These are phyloP conservation scores for Drosophila anomalata DNA, from an alignment of 2,888 invertebrate genomes.

Conservation along the genomic window DNA sequence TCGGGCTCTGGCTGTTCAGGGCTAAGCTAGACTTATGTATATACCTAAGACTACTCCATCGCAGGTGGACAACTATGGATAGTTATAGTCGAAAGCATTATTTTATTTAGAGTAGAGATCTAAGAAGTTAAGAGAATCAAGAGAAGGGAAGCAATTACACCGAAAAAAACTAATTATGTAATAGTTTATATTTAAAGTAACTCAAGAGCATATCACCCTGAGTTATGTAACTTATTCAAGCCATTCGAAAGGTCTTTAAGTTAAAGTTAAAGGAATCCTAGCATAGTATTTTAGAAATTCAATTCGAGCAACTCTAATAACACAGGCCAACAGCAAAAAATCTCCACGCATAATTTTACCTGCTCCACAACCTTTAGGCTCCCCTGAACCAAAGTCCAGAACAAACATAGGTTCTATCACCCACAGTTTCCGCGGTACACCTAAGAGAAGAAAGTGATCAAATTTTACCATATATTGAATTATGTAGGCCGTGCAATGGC, in stretches of 20 bases:
- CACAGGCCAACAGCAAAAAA: no score
- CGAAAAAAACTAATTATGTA: slow-evolving; percentile 4
- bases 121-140: slow-evolving; percentile 11
- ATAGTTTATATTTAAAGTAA: slow-evolving; percentile 3
- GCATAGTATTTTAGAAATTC: neutral
- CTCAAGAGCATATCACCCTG: neutral
- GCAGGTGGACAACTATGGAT: slow-evolving; percentile 17
- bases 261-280: neutral
- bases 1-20: slow-evolving; percentile 4
- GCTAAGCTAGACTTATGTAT: slow-evolving; percentile 26
- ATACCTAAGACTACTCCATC: slow-evolving; percentile 43
- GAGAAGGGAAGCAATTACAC: slow-evolving; percentile 12
- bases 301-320: neutral
- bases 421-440: no score
- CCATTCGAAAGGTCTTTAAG: neutral
- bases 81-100: slow-evolving; percentile 9
- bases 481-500: no score
- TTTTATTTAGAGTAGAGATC: slow-evolving; percentile 5
- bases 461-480: no score
- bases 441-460: no score
- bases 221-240: slow-evolving; percentile 2
- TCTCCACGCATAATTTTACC: no score
- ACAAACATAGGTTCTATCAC: no score
- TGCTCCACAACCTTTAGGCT: no score
- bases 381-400: no score